These are phyloP conservation scores for Heliconius eleuchia DNA, from an alignment of 1,140 invertebrate species.

Conservation along the genomic window DNA sequence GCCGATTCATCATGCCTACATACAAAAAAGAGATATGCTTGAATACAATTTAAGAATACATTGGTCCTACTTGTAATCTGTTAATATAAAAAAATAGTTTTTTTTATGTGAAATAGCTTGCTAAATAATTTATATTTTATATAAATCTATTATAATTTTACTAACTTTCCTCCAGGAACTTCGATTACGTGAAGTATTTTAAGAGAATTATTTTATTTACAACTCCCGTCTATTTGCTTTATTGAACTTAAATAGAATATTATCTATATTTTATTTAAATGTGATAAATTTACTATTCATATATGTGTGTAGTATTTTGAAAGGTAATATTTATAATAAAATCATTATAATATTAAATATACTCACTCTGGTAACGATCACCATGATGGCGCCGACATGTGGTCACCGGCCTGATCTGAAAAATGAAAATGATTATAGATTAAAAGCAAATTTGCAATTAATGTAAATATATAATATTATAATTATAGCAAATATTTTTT, in stretches of 20 bases:
- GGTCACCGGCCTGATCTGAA: constrained; percentile 76
- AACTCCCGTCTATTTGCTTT: neutral
- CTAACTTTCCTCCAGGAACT: neutral
- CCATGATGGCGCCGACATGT: constrained; percentile 83
- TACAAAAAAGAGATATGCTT: too few relatives aligned
- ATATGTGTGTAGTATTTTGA: neutral
- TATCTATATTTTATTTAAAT: neutral
- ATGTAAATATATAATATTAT: neutral
- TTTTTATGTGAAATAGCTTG: neutral
- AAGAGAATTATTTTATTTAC: neutral
- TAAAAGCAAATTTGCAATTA: neutral
- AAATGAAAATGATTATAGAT: constrained; percentile 39
- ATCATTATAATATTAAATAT: neutral
- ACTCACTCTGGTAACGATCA: constrained; percentile 87
- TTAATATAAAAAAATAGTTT: neutral
- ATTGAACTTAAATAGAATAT: neutral
- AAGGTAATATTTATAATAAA: neutral
- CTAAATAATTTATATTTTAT: constrained; percentile 1
- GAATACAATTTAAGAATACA: neutral
- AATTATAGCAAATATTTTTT: too few relatives aligned
- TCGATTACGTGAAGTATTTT: constrained; percentile 1
- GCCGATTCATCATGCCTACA: too few relatives aligned
- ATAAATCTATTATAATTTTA: constrained; percentile 11
- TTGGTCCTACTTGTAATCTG: neutral
- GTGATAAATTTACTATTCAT: neutral